These are phyloP conservation scores for Lasioglossum pauxillum DNA, from an alignment of 2,888 invertebrate genomes.

Conservation along the genomic window DNA sequence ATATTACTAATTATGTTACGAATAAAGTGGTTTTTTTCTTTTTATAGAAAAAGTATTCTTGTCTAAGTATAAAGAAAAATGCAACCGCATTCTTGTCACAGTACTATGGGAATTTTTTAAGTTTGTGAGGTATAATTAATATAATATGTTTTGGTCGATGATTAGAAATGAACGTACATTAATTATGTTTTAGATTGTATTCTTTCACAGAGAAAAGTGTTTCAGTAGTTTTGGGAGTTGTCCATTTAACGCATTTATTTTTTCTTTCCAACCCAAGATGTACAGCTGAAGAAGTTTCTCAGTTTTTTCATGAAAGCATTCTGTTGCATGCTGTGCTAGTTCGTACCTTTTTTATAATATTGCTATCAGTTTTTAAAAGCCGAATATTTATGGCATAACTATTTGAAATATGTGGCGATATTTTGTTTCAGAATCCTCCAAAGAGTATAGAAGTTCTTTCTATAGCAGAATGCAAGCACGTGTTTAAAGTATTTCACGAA, in stretches of 20 bases:
- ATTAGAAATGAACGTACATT: conserved; percentile 13
- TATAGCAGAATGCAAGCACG: conserved; percentile 68
- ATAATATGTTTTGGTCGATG: not conserved
- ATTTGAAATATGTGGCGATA: not conserved
- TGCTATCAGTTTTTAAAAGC: not conserved
- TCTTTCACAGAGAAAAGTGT: conserved; percentile 71
- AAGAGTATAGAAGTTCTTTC: conserved; percentile 76
- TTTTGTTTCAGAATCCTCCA: conserved; percentile 75
- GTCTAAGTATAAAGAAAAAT: not conserved
- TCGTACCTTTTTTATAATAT: conserved; percentile 49
- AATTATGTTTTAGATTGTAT: conserved; percentile 67
- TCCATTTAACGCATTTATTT: conserved; percentile 74
- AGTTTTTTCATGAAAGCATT: conserved; percentile 74
- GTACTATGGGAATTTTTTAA: conserved; percentile 76
- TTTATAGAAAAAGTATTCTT: conserved; percentile 44
- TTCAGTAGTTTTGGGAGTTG: conserved; percentile 75
- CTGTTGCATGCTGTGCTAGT: conserved; percentile 75
- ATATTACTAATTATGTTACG: not conserved
- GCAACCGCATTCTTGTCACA: conserved; percentile 65
- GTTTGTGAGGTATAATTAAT: conserved; percentile 71
- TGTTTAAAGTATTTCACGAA: conserved; percentile 73
- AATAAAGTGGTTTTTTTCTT: conserved; percentile 3
- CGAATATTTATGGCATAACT: not conserved
- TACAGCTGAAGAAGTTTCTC: conserved; percentile 71
- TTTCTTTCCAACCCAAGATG: conserved; percentile 74